Percentiles rank a stretch among this genome's conserved stretches.
Conservation (phyloP, 2,797 vertebrate species). For the Hybognathus amarus region DNA sequence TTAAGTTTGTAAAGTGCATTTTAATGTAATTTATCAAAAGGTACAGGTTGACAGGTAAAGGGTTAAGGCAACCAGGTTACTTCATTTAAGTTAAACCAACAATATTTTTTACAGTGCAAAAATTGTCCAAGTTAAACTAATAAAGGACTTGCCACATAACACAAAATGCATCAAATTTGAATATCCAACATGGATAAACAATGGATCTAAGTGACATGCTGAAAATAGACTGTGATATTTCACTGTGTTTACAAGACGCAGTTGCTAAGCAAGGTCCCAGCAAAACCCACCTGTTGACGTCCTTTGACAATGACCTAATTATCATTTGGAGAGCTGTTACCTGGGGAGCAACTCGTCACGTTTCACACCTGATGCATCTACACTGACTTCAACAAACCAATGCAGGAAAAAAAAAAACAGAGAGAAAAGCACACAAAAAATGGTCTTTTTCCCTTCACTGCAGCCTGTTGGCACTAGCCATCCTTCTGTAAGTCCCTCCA, state of each 20-base stretch:
- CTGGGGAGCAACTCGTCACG: not conserved
- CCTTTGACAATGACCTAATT: slow-evolving; percentile 40
- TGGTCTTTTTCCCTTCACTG: slow-evolving; percentile 29
- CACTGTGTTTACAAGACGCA: not conserved
- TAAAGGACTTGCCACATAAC: not conserved
- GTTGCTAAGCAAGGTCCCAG: slow-evolving; percentile 40
- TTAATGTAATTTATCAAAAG: no score
- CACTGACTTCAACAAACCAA: slow-evolving; percentile 30
- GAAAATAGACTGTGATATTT: slow-evolving; percentile 24
- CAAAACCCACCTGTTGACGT: not conserved
- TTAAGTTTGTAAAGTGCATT: no score
- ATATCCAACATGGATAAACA: not conserved
- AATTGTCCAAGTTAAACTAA: not conserved
- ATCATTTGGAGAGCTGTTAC: slow-evolving; percentile 14
- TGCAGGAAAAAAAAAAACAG: not conserved
- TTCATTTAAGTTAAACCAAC: no score
- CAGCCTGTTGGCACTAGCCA: slow-evolving; percentile 30
- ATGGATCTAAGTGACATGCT: not conserved
- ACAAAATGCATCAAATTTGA: not conserved
- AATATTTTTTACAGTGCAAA: not conserved
- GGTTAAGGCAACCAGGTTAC: no score
- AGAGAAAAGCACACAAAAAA: not conserved
- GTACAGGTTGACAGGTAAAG: no score
- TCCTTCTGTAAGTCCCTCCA: slow-evolving; percentile 33
- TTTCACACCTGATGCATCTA: slow-evolving; percentile 38